phyloP scores from a whole-genome alignment of 2,113 vertebrate species.

The Eurystomus gularis region DNA sequence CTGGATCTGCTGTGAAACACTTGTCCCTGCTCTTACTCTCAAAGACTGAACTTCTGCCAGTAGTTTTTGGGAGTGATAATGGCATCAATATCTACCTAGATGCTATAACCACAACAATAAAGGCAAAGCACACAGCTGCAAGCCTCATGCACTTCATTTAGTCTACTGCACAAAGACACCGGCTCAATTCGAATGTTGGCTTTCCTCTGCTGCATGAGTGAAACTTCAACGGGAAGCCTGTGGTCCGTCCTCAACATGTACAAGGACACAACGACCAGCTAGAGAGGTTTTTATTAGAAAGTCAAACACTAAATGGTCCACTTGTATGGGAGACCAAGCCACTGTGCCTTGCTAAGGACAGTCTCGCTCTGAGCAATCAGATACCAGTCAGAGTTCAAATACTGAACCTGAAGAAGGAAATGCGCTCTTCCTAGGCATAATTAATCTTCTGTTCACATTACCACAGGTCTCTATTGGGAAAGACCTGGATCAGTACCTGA shows the following conservation, averaged over 20 bases:
- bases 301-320: not conserved
- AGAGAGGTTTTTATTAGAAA: not conserved
- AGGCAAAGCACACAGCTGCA: not conserved
- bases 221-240: not conserved
- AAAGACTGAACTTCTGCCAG: not conserved
- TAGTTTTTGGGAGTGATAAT: not conserved
- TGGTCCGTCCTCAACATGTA: not conserved
- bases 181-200: not conserved
- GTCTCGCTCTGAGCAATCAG: not conserved
- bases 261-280: not conserved
- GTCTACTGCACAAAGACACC: not conserved
- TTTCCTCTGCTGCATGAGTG: not conserved
- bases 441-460: not conserved
- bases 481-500: not conserved
- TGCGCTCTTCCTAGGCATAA: not conserved
- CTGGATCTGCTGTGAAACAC: not conserved
- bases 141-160: not conserved
- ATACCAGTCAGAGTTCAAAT: not conserved
- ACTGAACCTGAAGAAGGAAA: not conserved
- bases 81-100: not conserved
- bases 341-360: not conserved
- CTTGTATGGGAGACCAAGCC: not conserved
- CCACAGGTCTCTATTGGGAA: not conserved
- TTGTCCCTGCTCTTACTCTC: not conserved
- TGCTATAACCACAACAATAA: not conserved